Conservation (phyloP, 2,888 invertebrate genomes). For the Hyppa rectilinea region DNA sequence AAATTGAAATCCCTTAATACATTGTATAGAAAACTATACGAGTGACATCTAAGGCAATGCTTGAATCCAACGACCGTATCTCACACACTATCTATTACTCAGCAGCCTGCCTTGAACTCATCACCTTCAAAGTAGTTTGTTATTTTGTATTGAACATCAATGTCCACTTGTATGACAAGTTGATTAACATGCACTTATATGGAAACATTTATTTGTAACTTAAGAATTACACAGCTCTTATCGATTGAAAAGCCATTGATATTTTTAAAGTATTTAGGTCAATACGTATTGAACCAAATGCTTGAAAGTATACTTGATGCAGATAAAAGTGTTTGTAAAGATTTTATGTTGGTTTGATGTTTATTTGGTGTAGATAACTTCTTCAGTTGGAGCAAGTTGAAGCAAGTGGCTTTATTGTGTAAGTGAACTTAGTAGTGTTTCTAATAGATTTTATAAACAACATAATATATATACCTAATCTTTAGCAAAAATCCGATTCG, state of each 20-base stretch:
- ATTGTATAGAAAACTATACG: not conserved
- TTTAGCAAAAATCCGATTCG: no score
- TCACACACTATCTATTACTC: constrained; percentile 11
- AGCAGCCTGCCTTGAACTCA: constrained; percentile 39
- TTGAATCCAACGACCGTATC: constrained; percentile 19
- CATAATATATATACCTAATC: no score
- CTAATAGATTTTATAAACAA: no score
- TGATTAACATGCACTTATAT: constrained; percentile 2
- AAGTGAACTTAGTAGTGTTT: not conserved
- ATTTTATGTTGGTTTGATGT: not conserved
- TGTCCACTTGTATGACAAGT: not conserved
- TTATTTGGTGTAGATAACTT: not conserved
- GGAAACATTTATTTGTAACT: not conserved
- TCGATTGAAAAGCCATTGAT: not conserved
- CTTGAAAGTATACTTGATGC: no score
- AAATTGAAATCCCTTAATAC: no score
- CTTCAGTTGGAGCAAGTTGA: not conserved
- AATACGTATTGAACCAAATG: no score
- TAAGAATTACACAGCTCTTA: not conserved
- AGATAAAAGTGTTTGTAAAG: not conserved
- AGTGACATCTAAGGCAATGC: not conserved
- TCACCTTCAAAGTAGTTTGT: not conserved
- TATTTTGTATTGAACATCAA: constrained; percentile 11
- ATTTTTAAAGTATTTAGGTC: constrained; percentile 6
- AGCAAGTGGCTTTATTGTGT: not conserved